Percentiles rank a stretch among this genome's conserved stretches.
Evolutionary conservation across 1,140 invertebrate species (phyloP).

Genomic region (Pteromalus puparum): DNA sequence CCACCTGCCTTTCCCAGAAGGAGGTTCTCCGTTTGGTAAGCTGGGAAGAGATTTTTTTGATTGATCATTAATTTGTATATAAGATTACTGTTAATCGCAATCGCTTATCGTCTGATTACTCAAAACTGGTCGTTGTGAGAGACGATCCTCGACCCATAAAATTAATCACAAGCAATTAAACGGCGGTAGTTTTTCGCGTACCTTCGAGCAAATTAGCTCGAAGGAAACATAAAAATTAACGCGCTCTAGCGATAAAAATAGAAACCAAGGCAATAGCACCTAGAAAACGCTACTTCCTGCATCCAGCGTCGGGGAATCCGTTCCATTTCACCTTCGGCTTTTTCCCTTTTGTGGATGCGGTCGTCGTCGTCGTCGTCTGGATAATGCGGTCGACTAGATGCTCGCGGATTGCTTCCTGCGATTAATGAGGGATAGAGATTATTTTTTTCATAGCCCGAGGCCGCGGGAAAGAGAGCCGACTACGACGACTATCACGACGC

Average conservation of each 20-base stretch:
- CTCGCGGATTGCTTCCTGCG: conserved; percentile 40
- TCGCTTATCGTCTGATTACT: too few relatives aligned
- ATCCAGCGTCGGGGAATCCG: background rate
- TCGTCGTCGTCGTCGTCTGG: background rate
- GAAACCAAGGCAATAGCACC: background rate
- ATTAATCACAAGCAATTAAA: too few relatives aligned
- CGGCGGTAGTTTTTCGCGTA: too few relatives aligned
- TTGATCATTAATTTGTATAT: too few relatives aligned
- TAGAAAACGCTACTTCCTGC: background rate
- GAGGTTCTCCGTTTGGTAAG: conserved; percentile 77
- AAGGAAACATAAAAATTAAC: conserved; percentile 1
- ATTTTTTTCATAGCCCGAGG: conserved; percentile 14
- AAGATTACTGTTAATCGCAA: too few relatives aligned
- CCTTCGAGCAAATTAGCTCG: background rate
- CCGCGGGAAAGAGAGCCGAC: background rate
- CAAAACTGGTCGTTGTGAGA: too few relatives aligned
- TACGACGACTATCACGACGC: background rate
- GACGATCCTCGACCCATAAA: too few relatives aligned
- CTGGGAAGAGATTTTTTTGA: too few relatives aligned
- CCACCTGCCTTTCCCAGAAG: conserved; percentile 73
- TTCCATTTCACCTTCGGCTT: conserved; percentile 35
- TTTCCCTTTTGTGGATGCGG: conserved; percentile 18
- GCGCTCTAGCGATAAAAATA: background rate
- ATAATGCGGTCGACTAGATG: conserved; percentile 12
- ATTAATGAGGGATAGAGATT: background rate